Base-by-base conservation (phyloP, 2,797 vertebrate genomes). In the Phalanger gymnotis region DNA sequence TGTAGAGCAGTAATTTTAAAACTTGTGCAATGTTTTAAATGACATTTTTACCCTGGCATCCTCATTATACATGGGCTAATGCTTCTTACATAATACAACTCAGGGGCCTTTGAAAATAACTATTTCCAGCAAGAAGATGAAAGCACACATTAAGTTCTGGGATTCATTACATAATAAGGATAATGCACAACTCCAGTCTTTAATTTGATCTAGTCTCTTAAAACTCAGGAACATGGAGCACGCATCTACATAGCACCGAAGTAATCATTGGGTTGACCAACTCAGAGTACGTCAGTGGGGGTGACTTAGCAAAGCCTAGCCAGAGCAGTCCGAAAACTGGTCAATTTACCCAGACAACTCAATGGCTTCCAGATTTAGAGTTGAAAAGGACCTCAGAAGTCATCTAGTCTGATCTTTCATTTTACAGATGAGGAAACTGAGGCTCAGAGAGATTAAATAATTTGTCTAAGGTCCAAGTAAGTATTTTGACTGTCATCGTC, bases 1-100 rank as follows among this genome's bases (percentile, higher is more conserved):
- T 97, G 93, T 30, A 96, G 93, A 97, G 92, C 94, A 57, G 95
- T 92, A 11, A n/a, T 94, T 97, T 95, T 55, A 94, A 96, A 97
- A 95, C 97, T 97, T 97, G 96, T 95, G 96, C 95, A 96, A 93
- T 87, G 31, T 95, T 92, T 97, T 96, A 97, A 97, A 94, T 53
- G 93, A 96, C 95, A 93, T 94, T 97, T 96, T 97, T 97, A 94
- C 92, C 30, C 12, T 52, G 73, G 55, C 96, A 94, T 94, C 90
- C 92, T 97, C 93, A 66, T 96, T 96, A 94, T 31, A 89, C 81
- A 0, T 61, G 92, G 96, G 94, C 96, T 96, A 92, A 95, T 90
- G 5, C 73, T 57, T 95, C 95, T 98, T 97, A 93, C 91, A 12
- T 93, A 97, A 97, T 30, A 54, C 58, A 94, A 40, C 92, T 94